Evolutionary conservation across 2,113 vertebrate species (phyloP), one percentile per base, ranked within the genome.

Genomic region (Geothlypis trichas): DNA sequence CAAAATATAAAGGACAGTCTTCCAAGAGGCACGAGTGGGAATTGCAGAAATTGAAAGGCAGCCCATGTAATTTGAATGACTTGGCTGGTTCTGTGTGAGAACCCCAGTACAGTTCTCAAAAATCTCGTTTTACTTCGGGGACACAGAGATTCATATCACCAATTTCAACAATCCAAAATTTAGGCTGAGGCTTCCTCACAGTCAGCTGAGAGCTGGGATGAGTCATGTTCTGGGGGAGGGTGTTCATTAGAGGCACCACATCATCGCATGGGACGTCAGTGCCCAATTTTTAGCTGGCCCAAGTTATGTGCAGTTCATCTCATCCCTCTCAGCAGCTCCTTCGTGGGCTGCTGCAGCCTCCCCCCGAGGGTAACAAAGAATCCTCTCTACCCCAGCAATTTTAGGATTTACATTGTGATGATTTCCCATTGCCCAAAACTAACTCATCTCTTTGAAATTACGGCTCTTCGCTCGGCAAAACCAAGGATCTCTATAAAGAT

Each of bases 191-290:
- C 39, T 55, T 71, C 72, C 35, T 93, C 44, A 51, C 35, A 59
- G 73, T 74, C 80, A 84, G 33, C 77, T 93, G 96, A 81, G 87
- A 41, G 74, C 21, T 42, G 92, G 59, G 35, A 39, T 78, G 66
- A 82, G 61, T 78, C 87, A 75, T 15, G 61, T 39, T 77, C 74
- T 68, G 87, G 74, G 73, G 90, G 82, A 75, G 61, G 13, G 7
- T 23, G 77, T 14, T 90, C 67, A 15, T 55, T 42, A 91, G 61
- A 42, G 20, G 26, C 1, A 2, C 39, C 19, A 11, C 20, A 2
- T 23, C 55, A 58, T 19, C 30, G 0, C 46, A 26, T 23, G 68
- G 80, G 46, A 58, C 42, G 21, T 46, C 19, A 26, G 61, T 41
- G 39, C 61, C 62, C 30, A 8, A 51, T 78, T 94, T 68, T 84